Conservation (phyloP, 2,888 invertebrate genomes). For the Coecobrya sp. region DNA sequence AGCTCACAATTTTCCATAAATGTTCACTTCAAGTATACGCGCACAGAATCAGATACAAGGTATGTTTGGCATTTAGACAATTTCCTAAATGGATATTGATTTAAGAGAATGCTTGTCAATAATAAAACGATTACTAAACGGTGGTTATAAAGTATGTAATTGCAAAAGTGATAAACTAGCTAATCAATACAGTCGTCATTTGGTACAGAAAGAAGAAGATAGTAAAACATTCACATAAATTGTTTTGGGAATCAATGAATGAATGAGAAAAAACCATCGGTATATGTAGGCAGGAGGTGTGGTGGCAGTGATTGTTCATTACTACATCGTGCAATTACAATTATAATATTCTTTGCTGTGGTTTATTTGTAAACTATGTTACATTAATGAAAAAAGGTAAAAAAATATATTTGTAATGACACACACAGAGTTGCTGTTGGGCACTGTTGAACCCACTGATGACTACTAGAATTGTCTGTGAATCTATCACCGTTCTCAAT, state of each 20-base stretch:
- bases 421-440: no score
- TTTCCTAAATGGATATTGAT: constrained; percentile 13
- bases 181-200: constrained; percentile 50
- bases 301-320: constrained; percentile 49
- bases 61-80: neutral
- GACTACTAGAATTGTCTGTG: constrained; percentile 58
- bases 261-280: constrained; percentile 53
- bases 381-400: no score
- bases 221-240: neutral
- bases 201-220: neutral
- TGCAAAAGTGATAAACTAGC: constrained; percentile 40
- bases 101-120: neutral
- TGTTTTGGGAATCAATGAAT: neutral
- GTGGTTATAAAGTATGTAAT: constrained; percentile 12
- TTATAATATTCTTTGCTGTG: constrained; percentile 11
- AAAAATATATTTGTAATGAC: no score
- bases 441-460: neutral
- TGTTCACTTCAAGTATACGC: constrained; percentile 26
- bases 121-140: constrained; percentile 22
- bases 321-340: constrained; percentile 58
- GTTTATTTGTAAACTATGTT: constrained; percentile 22
- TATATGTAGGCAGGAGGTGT: constrained; percentile 32
- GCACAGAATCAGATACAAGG: neutral
- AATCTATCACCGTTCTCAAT: constrained; percentile 71
- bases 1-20: constrained; percentile 58